phyloP scores from a whole-genome alignment of 2,113 vertebrate genomes.

The Cervus canadensis region DNA sequence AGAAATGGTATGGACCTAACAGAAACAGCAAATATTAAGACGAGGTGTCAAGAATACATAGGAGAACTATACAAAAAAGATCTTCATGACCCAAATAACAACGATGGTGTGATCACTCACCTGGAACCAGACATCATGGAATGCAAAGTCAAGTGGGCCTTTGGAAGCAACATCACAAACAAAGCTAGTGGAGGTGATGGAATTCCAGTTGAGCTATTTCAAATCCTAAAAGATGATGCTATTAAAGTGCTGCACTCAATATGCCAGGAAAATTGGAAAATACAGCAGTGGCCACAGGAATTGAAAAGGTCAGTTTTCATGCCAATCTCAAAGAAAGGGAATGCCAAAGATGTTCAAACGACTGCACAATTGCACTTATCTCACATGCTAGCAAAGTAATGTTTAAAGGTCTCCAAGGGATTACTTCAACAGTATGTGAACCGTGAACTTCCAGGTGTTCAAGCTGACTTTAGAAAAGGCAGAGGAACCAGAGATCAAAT shows the following conservation, averaged over 20 bases:
- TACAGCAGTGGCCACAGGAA: neutral
- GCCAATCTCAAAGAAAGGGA: neutral
- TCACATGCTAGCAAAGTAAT: neutral
- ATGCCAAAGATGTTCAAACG: neutral
- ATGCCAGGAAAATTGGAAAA: neutral
- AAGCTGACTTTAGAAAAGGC: neutral
- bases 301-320: neutral
- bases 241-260: neutral
- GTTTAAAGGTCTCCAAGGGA: neutral
- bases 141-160: neutral
- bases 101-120: neutral
- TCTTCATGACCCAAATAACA: neutral
- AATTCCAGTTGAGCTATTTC: neutral
- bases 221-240: neutral
- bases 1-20: neutral
- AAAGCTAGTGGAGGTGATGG: neutral
- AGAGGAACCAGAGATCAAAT: neutral
- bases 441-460: neutral
- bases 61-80: neutral
- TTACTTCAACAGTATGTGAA: neutral
- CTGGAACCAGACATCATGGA: neutral
- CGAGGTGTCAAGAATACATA: neutral
- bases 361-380: neutral
- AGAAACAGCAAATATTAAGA: neutral
- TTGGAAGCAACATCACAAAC: neutral